These are phyloP conservation scores for Ptycholaimellus sp. DNA, from an alignment of 2,888 invertebrate species.

Conservation along the genomic window DNA sequence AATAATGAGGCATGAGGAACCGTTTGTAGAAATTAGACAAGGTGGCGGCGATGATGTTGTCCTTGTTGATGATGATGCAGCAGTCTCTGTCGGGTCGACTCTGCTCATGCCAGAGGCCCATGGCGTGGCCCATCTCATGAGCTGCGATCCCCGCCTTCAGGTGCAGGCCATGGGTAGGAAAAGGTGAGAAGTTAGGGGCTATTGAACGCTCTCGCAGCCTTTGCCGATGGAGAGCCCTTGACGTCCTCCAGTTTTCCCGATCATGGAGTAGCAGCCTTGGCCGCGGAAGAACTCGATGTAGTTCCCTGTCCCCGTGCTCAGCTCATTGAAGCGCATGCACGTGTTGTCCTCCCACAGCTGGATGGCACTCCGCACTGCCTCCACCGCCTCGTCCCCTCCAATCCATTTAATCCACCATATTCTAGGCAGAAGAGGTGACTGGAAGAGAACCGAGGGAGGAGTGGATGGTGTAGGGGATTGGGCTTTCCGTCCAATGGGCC, in stretches of 20 bases:
- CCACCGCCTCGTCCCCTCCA: too few species aligned
- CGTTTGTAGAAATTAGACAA: too few species aligned
- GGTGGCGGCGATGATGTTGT: too few species aligned
- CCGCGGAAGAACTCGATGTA: conserved; percentile 22
- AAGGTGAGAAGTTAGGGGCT: too few species aligned
- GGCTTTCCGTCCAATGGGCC: too few species aligned
- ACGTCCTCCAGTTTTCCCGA: conserved; percentile 21
- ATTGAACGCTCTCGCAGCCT: conserved; percentile 20
- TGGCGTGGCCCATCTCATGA: conserved; percentile 21
- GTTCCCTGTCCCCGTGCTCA: conserved; percentile 13
- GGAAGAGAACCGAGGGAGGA: too few species aligned
- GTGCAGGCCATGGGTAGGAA: too few species aligned
- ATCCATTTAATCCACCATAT: too few species aligned
- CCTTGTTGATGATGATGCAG: conserved; percentile 10
- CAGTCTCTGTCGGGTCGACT: conserved; percentile 18
- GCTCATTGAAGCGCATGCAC: conserved; percentile 17
- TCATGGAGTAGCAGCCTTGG: conserved; percentile 24
- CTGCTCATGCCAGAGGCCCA: conserved; percentile 25
- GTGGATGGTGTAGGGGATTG: too few species aligned
- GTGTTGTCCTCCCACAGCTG: conserved; percentile 20
- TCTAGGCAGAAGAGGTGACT: too few species aligned
- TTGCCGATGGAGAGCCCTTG: conserved; percentile 23
- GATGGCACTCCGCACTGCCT: too few species aligned
- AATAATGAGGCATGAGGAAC: too few species aligned
- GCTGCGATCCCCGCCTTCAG: conserved; percentile 20